These are phyloP conservation scores for Agapetus fuscipes DNA, from an alignment of 2,888 invertebrate genomes.

Conservation along the genomic window DNA sequence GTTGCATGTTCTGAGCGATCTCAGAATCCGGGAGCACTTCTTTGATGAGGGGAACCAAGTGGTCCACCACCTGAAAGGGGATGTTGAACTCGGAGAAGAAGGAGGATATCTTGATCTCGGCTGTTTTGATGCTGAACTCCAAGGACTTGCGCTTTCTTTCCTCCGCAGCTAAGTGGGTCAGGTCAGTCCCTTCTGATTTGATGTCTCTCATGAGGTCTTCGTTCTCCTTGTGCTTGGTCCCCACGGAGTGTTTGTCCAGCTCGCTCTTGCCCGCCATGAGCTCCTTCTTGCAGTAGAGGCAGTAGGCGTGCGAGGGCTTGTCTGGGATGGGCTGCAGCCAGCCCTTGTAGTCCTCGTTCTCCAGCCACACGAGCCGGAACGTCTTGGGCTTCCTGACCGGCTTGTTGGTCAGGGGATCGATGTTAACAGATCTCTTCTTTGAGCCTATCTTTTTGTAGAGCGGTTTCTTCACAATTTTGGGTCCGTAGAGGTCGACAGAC, in stretches of 20 bases:
- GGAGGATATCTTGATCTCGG: background rate
- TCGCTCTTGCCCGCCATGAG: conserved; percentile 50
- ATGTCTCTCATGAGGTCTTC: conserved; percentile 14
- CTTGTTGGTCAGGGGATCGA: background rate
- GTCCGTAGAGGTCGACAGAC: too few relatives aligned
- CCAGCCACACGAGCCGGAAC: background rate
- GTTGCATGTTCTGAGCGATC: background rate
- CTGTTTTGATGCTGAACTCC: background rate
- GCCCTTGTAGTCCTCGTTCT: conserved; percentile 25
- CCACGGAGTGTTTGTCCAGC: conserved; percentile 48
- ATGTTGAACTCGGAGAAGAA: background rate
- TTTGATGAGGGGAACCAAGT: background rate
- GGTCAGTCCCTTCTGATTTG: background rate
- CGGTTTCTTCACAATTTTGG: too few relatives aligned
- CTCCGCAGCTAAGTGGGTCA: background rate
- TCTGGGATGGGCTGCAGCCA: conserved; percentile 46
- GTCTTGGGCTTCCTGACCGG: background rate
- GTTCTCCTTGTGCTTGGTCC: conserved; percentile 46
- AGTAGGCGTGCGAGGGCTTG: conserved; percentile 46
- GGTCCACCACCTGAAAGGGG: background rate
- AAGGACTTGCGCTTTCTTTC: background rate
- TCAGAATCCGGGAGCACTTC: background rate
- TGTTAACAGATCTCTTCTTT: too few relatives aligned
- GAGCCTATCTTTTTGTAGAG: too few relatives aligned
- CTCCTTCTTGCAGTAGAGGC: conserved; percentile 46